These are phyloP conservation scores for Malurus elegans DNA, from an alignment of 2,113 vertebrate genomes.

Conservation along the genomic window DNA sequence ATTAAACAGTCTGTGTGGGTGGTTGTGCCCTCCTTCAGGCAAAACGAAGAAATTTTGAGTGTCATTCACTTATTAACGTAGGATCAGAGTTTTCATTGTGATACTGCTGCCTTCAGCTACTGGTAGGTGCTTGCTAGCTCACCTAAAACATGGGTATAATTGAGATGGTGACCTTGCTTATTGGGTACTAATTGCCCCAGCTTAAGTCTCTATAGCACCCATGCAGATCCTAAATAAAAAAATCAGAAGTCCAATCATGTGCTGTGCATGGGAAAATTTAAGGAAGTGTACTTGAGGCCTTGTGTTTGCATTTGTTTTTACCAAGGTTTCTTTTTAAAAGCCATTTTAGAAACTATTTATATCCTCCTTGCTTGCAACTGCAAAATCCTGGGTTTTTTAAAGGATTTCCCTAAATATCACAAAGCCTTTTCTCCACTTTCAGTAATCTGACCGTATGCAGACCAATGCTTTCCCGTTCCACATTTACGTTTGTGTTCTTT, in stretches of 20 bases:
- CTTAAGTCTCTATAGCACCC: not conserved
- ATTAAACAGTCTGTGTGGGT: not conserved
- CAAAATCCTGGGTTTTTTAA: not conserved
- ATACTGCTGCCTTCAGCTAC: not conserved
- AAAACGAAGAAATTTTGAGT: not conserved
- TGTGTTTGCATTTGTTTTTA: not conserved
- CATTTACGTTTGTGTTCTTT: not conserved
- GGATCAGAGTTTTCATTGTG: not conserved
- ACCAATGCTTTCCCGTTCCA: accelerated
- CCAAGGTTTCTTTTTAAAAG: not conserved
- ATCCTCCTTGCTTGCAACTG: not conserved
- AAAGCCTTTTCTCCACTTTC: not conserved
- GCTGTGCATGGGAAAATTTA: not conserved
- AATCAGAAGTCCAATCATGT: not conserved
- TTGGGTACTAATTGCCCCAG: not conserved
- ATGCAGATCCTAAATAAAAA: not conserved
- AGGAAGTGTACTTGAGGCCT: not conserved
- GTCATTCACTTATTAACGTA: not conserved
- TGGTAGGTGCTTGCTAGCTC: not conserved
- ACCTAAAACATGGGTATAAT: not conserved
- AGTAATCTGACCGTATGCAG: accelerated
- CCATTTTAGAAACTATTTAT: not conserved
- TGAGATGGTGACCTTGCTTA: not conserved
- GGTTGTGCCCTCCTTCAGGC: not conserved
- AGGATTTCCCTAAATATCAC: not conserved